phyloP scores from a whole-genome alignment of 2,113 vertebrate species.

The Muntiacus muntjak region DNA sequence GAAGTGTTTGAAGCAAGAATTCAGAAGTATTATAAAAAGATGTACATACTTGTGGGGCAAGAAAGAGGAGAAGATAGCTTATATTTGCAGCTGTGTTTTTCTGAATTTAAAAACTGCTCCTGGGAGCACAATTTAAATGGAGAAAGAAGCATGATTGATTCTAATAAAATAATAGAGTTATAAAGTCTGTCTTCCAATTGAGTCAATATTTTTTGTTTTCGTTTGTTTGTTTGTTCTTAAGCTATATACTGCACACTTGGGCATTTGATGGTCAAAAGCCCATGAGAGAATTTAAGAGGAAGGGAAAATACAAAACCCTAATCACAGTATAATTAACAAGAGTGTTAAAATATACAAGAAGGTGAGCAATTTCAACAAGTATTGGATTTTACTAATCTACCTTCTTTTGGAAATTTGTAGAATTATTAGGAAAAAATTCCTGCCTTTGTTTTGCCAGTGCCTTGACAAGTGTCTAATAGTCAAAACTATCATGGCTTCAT shows the following conservation, averaged over 20 bases:
- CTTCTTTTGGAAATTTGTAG: neutral
- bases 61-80: neutral
- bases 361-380: neutral
- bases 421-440: neutral
- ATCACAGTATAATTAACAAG: neutral
- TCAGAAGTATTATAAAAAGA: neutral
- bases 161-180: neutral
- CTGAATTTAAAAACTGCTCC: neutral
- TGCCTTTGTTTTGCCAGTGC: neutral
- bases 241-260: neutral
- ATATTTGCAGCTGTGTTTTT: neutral
- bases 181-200: neutral
- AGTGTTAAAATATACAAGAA: neutral
- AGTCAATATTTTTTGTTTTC: neutral
- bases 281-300: neutral
- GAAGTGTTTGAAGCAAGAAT: neutral
- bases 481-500: neutral
- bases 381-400: neutral
- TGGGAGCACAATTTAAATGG: neutral
- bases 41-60: neutral
- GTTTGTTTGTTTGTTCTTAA: neutral
- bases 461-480: neutral
- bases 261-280: neutral
- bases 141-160: neutral
- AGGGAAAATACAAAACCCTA: neutral